These are phyloP conservation scores for Pyralis farinalis DNA, from an alignment of 2,888 invertebrate species.

Conservation along the genomic window DNA sequence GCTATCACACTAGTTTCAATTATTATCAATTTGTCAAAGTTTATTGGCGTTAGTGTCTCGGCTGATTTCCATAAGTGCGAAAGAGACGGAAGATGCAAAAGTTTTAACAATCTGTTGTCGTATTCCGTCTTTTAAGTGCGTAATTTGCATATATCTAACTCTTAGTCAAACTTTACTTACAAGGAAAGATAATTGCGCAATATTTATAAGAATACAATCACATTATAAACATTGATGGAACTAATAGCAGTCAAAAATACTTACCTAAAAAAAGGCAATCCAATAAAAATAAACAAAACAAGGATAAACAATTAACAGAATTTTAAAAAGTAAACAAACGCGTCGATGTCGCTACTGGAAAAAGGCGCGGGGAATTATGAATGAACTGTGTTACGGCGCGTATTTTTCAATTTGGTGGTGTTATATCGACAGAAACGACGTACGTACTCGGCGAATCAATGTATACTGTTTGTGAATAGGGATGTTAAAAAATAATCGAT, in stretches of 20 bases:
- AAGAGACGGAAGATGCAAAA: background rate
- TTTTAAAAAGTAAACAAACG: conserved; percentile 11
- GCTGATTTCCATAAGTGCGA: background rate
- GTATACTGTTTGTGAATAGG: no score
- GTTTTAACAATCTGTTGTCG: no score
- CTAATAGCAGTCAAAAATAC: background rate
- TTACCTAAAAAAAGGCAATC: background rate
- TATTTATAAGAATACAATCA: background rate
- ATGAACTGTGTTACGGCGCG: background rate
- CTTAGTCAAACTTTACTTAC: no score
- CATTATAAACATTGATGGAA: background rate
- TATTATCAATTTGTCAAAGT: background rate
- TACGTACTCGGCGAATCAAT: conserved; percentile 10
- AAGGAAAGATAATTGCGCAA: background rate
- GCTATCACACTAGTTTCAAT: background rate
- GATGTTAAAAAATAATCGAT: no score
- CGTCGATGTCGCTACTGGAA: background rate
- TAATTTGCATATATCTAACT: no score
- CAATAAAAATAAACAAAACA: background rate
- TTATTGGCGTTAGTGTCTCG: background rate
- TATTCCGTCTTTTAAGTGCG: no score
- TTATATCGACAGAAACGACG: conserved; percentile 17
- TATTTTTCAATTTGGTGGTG: conserved; percentile 18
- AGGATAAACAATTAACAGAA: no score
- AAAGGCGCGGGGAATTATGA: background rate